Evolutionary conservation across 2,113 vertebrate species (phyloP), one percentile per base, ranked within the genome.

Genomic region (Sinocyclocheilus anshuiensis): DNA sequence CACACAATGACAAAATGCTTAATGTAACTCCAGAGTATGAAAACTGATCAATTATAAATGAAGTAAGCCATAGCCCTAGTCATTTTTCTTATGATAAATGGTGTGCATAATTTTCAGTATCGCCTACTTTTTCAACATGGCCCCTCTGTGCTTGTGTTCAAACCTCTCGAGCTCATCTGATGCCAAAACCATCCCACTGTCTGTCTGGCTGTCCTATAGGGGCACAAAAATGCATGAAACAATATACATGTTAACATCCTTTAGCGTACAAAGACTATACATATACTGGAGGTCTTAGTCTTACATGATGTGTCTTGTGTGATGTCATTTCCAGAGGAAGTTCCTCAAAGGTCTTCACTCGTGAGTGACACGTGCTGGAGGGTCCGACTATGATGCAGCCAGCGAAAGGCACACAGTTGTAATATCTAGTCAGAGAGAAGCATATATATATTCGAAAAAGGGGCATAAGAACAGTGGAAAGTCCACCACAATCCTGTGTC

Each of bases 151-250:
- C 91, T 93, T 93, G 90, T 96, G 96, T 90, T 98, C 97, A 89
- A 99, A 95, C 92, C 94, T 96, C 91, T 98, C 96, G 87, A 99
- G 96, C 92, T 99, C 98, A 87, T 99, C 98, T 0, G 98, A 99
- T 86, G 98, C 96, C 95, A 99, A 93, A 90, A 99, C 97, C 98
- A 99, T 99, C 84, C 98, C 98, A 88, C 98, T 99, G 97, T 99
- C 98, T 2, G 98, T 99, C 93, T 99, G 98, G 93, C 96, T 99
- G 89, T 84, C 76, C 26, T 78, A 26, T 12, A 59, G 29, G 15
- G 22, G 76, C 15, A 48, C 55, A 10, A 2, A 53, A 5, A 53
- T 3, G 20, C 5, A 63, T 42, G 22, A 67, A 13, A 45, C 36
- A 4, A 26, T 0, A 65, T 42, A 72, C 29, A 45, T 42, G 39